phyloP scores from a whole-genome alignment of 2,888 invertebrate species.

The Trissoscelio sp. region DNA sequence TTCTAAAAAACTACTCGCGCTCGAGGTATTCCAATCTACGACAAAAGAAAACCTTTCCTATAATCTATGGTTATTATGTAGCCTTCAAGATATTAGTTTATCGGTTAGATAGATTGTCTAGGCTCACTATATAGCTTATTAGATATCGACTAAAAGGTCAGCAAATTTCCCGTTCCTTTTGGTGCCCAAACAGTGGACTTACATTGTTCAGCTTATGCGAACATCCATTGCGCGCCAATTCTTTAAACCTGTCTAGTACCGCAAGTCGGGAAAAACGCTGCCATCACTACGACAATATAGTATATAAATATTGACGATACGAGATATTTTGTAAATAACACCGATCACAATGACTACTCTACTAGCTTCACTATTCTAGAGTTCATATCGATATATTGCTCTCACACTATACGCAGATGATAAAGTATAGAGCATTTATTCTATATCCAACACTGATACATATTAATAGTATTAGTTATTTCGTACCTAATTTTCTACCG shows the following conservation, averaged over 20 bases:
- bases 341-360: constrained; percentile 83
- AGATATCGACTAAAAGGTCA: constrained; percentile 80
- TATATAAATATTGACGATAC: constrained; percentile 80
- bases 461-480: constrained; percentile 82
- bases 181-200: constrained; percentile 42
- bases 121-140: constrained; percentile 81
- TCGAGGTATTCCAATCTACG: constrained; percentile 80
- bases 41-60: constrained; percentile 82
- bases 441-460: constrained; percentile 82
- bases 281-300: constrained; percentile 81
- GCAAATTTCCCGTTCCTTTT: constrained; percentile 69
- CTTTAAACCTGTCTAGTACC: constrained; percentile 45
- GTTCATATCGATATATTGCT: constrained; percentile 80
- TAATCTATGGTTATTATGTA: constrained; percentile 80
- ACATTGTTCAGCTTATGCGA: constrained; percentile 23
- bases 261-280: constrained; percentile 72
- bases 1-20: constrained; percentile 80
- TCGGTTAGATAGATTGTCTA: constrained; percentile 81
- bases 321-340: constrained; percentile 81
- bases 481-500: constrained; percentile 83
- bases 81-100: constrained; percentile 81
- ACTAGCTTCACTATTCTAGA: constrained; percentile 82
- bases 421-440: constrained; percentile 81
- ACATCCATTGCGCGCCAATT: constrained; percentile 20
- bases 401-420: constrained; percentile 81